Evolutionary conservation across 2,888 invertebrate genomes (phyloP), one percentile per base, ranked within the genome.

Genomic region (Periphyllus acericola): DNA sequence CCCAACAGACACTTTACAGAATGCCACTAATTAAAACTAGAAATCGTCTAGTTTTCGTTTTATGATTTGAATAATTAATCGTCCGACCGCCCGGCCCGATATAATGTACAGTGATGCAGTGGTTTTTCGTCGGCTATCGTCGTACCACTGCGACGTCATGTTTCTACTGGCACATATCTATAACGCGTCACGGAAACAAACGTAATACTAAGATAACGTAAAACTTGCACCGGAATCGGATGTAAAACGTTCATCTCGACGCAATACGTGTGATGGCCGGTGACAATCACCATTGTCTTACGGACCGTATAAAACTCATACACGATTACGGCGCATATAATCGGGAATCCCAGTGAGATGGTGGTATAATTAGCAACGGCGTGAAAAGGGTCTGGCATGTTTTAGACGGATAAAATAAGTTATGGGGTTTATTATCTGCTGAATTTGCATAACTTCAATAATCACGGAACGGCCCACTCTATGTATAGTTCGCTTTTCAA

Each of bases 341-440:
- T 80, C 21, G 21, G 71, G 36, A 79, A 86, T 86, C 79, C 52
- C 5, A 19, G 32, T 29, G 32, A n/a, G 29, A 72, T 29, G 60
- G 32, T 29, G 60, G 32, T 60, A 81, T 87, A 74, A 84, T 81
- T 74, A 87, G 32, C 74, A 25, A 32, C n/a, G 81, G 36, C n/a
- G n/a, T 74, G 79, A 87, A 81, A 81, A 87, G 81, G 86, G 86
- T 81, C 66, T 81, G 80, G 72, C 81, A 46, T 74, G 80, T 87
- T 87, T 80, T 19, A n/a, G 60, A 60, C 74, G 72, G 72, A 66
- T 36, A 87, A 75, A 75, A 60, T 60, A 25, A 74, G 74, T 74
- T 66, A 74, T 21, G 66, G 32, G 36, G 80, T 72, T 81, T 80
- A 87, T 87, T 66, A 87, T 87, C 80, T 14, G 79, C 52, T 2